Evolutionary conservation across 2,797 vertebrate genomes (phyloP), one percentile per base, ranked within the genome.

Genomic region (Lagodon rhomboides): DNA sequence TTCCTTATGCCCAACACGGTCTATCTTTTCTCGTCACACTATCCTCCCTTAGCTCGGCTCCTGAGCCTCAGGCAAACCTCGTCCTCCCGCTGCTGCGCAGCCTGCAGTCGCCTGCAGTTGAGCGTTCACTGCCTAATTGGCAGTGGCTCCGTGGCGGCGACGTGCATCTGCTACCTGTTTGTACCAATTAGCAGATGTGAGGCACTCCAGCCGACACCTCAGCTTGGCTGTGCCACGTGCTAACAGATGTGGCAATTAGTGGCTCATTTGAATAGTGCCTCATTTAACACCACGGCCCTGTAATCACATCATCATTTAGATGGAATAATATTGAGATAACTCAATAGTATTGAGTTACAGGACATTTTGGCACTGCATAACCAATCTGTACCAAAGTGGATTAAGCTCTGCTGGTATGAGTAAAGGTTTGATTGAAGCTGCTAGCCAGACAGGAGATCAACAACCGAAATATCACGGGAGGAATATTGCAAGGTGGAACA

Each of bases 241-340:
- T 96, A 96, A 97, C 92, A 96, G 95, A 97, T 95, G 96, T 88
- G 83, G 91, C 96, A 97, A 97, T 97, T 95, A 97, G 96, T 87
- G 92, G 92, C 95, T 96, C 94, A 95, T 97, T 97, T 96, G 94
- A 97, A 96, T 94, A 91, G 91, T 79, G 95, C 87, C 95, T 97
- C 96, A 93, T 96, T 98, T 96, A 97, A 96, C 96, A 94, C 93
- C 86, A 89, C 12, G 68, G 94, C 94, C 92, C 93, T 94, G 90
- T 96, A 97, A 97, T 97, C 95, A 96, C 93, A 95, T 93, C 88
- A 95, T 95, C 93, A 93, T 92, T 92, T 93, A 90, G 87, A 82
- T 78, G 53, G 83, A 84, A 85, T 82, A 89, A 89, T 81, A 85
- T 68, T 68, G 75, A 84, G 71, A 71, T 80, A 56, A 86, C 84